phyloP scores from a whole-genome alignment of 1,140 invertebrate species.

The Hermetia illucens region DNA sequence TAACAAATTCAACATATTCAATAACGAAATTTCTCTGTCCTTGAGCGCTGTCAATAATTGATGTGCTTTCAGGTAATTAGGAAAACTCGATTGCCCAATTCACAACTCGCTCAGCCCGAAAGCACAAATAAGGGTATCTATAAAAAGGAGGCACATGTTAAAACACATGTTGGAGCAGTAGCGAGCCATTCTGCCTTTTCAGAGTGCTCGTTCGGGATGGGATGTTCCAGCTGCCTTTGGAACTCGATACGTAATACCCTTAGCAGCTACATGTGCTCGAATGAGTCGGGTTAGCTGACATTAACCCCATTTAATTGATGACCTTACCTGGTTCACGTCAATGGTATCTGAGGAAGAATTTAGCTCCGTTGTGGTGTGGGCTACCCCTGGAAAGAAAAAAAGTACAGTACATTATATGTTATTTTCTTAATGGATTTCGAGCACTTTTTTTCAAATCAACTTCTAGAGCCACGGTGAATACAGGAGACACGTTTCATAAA shows the following conservation, averaged over 20 bases:
- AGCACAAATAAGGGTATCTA: too few relatives aligned
- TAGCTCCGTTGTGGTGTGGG: constrained; percentile 36
- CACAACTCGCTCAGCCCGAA: too few relatives aligned
- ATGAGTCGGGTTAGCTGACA: background rate
- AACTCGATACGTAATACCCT: background rate
- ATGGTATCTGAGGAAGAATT: constrained; percentile 35
- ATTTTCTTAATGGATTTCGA: too few relatives aligned
- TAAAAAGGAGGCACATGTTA: background rate
- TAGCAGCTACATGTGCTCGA: background rate
- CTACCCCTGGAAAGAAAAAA: constrained; percentile 31
- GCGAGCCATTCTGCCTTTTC: background rate
- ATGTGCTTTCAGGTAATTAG: too few relatives aligned
- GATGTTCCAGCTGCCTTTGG: background rate
- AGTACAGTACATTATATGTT: too few relatives aligned
- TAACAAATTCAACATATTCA: too few relatives aligned
- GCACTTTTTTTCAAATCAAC: too few relatives aligned
- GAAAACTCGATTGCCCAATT: too few relatives aligned
- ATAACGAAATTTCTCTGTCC: too few relatives aligned
- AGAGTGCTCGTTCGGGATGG: constrained; percentile 3
- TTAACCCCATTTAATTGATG: constrained; percentile 1
- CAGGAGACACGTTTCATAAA: too few relatives aligned
- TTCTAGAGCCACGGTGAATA: too few relatives aligned
- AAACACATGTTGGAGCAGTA: background rate
- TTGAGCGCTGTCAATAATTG: too few relatives aligned
- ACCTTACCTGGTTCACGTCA: constrained; percentile 40